Evolutionary conservation across 2,797 vertebrate genomes (phyloP), one percentile per base, ranked within the genome.

Genomic region (Acipenser ruthenus): DNA sequence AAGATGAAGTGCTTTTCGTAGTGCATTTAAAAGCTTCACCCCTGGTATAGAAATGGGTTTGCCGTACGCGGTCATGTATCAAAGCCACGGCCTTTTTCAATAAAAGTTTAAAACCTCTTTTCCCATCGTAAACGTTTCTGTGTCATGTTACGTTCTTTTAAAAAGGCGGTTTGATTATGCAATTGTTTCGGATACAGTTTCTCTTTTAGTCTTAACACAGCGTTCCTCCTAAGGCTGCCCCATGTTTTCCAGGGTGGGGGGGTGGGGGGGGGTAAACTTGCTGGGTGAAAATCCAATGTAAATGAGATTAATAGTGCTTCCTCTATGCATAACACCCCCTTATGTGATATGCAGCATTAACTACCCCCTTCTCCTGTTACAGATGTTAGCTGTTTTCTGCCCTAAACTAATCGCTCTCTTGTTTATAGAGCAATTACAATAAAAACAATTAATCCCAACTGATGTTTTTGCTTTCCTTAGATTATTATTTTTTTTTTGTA

Each of bases 401-500:
- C 18, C 66, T 58, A 63, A 50, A 37, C 23, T 37, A 37, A 37
- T 37, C 23, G 4, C 23, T 37, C 23, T 37, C 2, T 23, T 37
- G 23, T 37, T 37, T 37, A 37, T 37, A 37, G 23, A 37, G 23
- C 23, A 4, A 37, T 23, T 37, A 37, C 2, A 37, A 37, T 37
- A 37, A 37, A 37, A 37, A 37, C 52, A 55, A 3, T 9, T 55
- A 9, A n/a, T 55, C 52, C 52, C n/a, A n/a, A n/a, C 52, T 10
- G n/a, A 55, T 55, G 52, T 9, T n/a, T 75, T 72, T 79, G 65
- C 67, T 80, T 84, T 80, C 79, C 82, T 84, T 80, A 83, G 79
- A 18, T 18, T n/a, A 77, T 80, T 62, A 62, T 62, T 81, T 79
- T 85, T 81, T 93, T 89, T 93, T 90, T 92, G 88, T 92, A 88